Conservation (phyloP, 1,140 invertebrate genomes). For the Sinella curviseta region DNA sequence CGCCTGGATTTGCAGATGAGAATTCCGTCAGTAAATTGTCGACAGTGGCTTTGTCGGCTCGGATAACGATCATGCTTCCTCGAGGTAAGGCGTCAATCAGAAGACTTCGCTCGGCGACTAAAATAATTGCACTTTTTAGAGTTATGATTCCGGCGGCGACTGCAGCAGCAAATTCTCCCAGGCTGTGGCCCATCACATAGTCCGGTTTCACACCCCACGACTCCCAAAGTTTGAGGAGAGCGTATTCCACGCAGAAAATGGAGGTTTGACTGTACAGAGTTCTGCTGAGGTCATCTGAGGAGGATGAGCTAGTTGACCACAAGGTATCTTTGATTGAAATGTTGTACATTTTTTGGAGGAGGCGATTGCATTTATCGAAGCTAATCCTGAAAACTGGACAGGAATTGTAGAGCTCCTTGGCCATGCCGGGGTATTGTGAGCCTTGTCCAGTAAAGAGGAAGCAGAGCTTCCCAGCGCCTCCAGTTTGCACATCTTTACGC, state of each 20-base stretch:
- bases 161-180: conserved; percentile 41
- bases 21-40: neutral
- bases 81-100: conserved; percentile 30
- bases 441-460: conserved; percentile 19
- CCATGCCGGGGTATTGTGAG: neutral
- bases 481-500: neutral
- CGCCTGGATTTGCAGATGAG: neutral
- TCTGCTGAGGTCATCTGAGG: conserved; percentile 10
- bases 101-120: conserved; percentile 29
- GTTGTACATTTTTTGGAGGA: conserved; percentile 12
- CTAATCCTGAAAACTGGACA: neutral
- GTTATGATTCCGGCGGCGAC: conserved; percentile 34
- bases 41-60: neutral
- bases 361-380: conserved; percentile 8
- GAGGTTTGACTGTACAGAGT: conserved; percentile 40
- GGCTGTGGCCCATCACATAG: conserved; percentile 38
- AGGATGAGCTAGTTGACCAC: neutral
- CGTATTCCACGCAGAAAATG: conserved; percentile 38
- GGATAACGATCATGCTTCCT: conserved; percentile 34
- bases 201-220: conserved; percentile 35
- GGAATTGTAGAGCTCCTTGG: neutral
- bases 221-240: conserved; percentile 32
- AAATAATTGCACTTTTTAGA: conserved; percentile 29
- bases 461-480: neutral
- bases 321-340: neutral